A percentile compares a stretch with the other conserved stretches of the same genome.
phyloP scores from a whole-genome alignment of 2,888 invertebrate genomes.

The Acanthopleura granulata region DNA sequence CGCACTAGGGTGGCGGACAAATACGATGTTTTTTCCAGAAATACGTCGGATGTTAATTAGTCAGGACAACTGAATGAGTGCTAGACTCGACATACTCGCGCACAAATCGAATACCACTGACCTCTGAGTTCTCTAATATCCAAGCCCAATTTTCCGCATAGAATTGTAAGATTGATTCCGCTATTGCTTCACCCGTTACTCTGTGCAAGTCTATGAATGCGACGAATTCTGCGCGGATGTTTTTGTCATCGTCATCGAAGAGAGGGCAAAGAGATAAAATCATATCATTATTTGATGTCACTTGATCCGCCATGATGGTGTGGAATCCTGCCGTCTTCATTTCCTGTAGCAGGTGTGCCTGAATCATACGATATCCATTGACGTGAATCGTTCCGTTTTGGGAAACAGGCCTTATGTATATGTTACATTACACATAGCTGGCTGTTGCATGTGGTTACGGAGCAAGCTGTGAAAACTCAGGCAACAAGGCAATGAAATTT shows the following conservation, averaged over 20 bases:
- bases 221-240: no score
- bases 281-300: constrained; percentile 25
- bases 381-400: constrained; percentile 23
- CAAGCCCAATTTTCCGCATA: no score
- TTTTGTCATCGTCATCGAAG: constrained; percentile 20
- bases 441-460: not conserved
- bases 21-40: no score
- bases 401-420: not conserved
- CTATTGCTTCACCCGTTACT: no score
- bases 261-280: constrained; percentile 22
- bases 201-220: no score
- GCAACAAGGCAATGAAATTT: constrained; percentile 19
- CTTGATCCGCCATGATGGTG: constrained; percentile 25
- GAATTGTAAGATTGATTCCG: no score
- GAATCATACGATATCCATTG: constrained; percentile 22
- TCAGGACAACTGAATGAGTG: no score
- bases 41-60: no score
- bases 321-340: constrained; percentile 21
- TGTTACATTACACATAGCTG: constrained; percentile 5
- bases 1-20: no score
- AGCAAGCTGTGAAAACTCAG: constrained; percentile 6
- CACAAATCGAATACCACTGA: no score
- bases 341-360: constrained; percentile 13
- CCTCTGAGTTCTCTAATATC: no score
- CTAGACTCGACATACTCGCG: no score